phyloP scores from a whole-genome alignment of 1,140 invertebrate species.

The Ceratosolen solmsi region DNA sequence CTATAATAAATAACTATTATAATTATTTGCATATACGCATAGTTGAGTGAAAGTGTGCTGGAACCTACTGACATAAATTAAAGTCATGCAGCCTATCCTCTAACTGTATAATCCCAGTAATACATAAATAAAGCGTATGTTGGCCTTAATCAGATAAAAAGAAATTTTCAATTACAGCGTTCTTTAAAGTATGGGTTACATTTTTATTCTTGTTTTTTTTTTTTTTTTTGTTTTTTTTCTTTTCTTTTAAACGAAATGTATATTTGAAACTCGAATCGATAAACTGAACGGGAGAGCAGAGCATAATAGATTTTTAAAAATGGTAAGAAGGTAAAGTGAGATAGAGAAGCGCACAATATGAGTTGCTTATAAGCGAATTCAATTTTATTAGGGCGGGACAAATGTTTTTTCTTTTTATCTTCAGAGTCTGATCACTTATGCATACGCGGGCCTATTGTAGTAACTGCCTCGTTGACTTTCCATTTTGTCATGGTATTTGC shows the following conservation, averaged over 20 bases:
- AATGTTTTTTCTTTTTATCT: slow-evolving; percentile 48
- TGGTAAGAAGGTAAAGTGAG: not conserved
- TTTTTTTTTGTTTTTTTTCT: no score
- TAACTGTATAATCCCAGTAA: not conserved
- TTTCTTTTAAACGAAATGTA: not conserved
- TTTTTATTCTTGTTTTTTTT: no score
- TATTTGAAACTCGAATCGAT: not conserved
- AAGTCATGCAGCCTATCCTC: not conserved
- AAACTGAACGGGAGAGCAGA: not conserved
- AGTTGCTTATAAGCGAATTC: slow-evolving; percentile 3
- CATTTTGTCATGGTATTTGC: slow-evolving; percentile 53
- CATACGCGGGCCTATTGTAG: slow-evolving; percentile 51
- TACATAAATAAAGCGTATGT: not conserved
- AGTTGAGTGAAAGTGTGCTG: not conserved
- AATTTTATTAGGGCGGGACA: slow-evolving; percentile 38
- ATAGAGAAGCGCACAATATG: not conserved
- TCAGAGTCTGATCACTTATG: slow-evolving; percentile 50
- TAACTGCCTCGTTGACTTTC: slow-evolving; percentile 36
- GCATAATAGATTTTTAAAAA: not conserved
- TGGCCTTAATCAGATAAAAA: not conserved
- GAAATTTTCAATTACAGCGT: not conserved
- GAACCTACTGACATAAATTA: not conserved
- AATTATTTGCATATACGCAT: not conserved
- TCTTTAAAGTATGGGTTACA: no score
- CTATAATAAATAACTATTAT: slow-evolving; percentile 1